Evolutionary conservation across 2,113 vertebrate genomes (phyloP), one percentile per base, ranked within the genome.

Genomic region (Leucosticte australis): DNA sequence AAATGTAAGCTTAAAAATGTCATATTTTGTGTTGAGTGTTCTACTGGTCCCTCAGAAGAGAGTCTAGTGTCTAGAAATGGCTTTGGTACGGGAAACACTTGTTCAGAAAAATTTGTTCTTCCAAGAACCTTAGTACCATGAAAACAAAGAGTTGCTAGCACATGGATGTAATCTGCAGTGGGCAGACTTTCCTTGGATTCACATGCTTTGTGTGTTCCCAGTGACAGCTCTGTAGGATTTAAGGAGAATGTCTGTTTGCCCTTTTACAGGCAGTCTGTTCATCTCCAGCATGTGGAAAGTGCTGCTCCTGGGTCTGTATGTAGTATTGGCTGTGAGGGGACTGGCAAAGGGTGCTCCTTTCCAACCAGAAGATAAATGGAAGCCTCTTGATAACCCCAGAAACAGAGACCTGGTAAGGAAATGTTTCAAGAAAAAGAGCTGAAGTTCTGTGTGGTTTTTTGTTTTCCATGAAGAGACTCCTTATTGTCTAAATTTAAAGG

Each of bases 401-500:
- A 98, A 98, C 84, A 91, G 97, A 89, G 97, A 98, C 18, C 94
- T 98, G 96, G 98, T 98, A 97, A 98, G 97, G 71, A 92, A 56
- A 62, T 15, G 17, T 62, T 85, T 53, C 56, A 69, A 79, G 42
- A 93, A 70, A 28, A 7, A 35, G 9, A 83, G 55, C 21, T 39
- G 37, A n/a, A 56, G 41, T 78, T 79, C 19, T 71, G 5, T 28
- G 76, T 27, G 13, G 0, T 9, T 23, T 73, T 62, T 31, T 82
- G 20, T 64, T 87, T 87, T 89, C 30, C 19, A 35, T 69, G 8
- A 11, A 18, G 41, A 87, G 46, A 62, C 33, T 77, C 63, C 39
- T 74, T 91, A 14, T 13, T 31, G 12, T 12, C 41, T 77, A 71
- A 83, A 73, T 79, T 19, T 75, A 79, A 91, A 79, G 28, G 13